Conservation (phyloP, 2,888 invertebrate species). For the Nymphalis urticae region DNA sequence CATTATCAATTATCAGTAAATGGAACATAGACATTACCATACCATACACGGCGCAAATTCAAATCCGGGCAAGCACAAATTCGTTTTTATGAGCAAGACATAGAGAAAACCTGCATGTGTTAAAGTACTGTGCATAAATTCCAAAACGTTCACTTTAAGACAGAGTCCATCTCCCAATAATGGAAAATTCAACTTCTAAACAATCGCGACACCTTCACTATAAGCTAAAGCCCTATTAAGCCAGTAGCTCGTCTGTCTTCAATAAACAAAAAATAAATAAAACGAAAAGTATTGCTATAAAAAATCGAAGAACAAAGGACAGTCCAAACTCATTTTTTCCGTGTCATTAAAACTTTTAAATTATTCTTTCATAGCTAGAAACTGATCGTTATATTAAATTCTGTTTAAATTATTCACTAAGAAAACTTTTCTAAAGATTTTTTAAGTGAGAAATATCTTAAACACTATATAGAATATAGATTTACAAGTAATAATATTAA, state of each 20-base stretch:
- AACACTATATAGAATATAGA: neutral
- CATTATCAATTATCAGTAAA: no score
- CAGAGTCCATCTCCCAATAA: no score
- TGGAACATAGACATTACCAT: no score
- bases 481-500: neutral
- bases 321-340: conserved; percentile 1
- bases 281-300: neutral
- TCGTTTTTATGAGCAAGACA: no score
- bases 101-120: no score
- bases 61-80: no score
- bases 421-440: neutral
- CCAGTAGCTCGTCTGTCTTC: neutral
- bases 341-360: conserved; percentile 8
- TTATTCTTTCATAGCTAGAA: conserved; percentile 7
- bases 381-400: conserved; percentile 4
- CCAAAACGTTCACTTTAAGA: no score
- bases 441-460: neutral
- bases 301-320: neutral
- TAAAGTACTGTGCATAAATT: no score
- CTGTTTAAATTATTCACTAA: neutral
- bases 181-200: no score
- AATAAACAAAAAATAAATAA: neutral
- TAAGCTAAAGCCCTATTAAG: neutral
- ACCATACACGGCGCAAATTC: no score
- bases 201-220: neutral